phyloP scores from a whole-genome alignment of 2,113 vertebrate genomes.

The Saccopteryx leptura region DNA sequence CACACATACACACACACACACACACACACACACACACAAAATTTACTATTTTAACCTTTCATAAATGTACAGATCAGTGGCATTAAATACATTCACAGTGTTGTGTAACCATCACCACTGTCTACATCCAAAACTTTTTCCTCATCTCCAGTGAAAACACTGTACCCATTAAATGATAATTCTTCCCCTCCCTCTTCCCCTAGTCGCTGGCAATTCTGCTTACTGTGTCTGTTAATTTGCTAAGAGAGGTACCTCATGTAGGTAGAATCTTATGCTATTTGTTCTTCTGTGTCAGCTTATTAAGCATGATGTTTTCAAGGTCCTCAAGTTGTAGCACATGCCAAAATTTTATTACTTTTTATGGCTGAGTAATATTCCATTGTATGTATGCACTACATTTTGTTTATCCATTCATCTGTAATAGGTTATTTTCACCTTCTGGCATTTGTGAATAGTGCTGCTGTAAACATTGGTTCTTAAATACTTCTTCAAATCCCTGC shows the following conservation, averaged over 20 bases:
- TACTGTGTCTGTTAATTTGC: background rate
- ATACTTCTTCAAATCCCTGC: background rate
- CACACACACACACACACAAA: background rate
- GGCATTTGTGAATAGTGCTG: background rate
- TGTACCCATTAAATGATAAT: background rate
- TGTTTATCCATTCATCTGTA: background rate
- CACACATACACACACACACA: background rate
- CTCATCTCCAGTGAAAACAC: background rate
- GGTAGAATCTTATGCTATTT: background rate
- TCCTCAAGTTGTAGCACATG: background rate
- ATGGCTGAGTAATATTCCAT: background rate
- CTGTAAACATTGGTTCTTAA: background rate
- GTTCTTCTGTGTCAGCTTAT: background rate
- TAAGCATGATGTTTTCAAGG: conserved; percentile 23
- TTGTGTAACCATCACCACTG: background rate
- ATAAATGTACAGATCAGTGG: background rate
- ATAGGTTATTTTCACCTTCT: background rate
- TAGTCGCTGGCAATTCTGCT: background rate
- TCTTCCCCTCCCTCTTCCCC: background rate
- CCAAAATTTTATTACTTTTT: conserved; percentile 25
- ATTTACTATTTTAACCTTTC: conserved; percentile 21
- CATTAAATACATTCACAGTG: background rate
- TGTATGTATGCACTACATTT: background rate
- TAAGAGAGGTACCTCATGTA: background rate
- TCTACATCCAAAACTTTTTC: background rate